A percentile compares a stretch with the other conserved stretches of the same genome.
These are phyloP conservation scores for Leptodactylus fallax DNA, from an alignment of 2,797 vertebrate genomes.

Conservation along the genomic window DNA sequence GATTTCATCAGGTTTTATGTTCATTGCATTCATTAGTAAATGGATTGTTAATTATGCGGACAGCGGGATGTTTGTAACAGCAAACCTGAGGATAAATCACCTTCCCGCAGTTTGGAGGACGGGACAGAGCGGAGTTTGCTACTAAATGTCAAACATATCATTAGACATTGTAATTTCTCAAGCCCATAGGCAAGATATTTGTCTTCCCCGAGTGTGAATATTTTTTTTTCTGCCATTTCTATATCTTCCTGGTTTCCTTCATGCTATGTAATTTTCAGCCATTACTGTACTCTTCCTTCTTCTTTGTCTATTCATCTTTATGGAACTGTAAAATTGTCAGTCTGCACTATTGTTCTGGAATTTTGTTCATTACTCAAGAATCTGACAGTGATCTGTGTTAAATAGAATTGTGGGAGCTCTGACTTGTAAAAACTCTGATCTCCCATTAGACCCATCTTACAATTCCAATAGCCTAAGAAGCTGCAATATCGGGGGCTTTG, in stretches of 20 bases:
- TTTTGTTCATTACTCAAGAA: background rate
- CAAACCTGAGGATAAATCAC: background rate
- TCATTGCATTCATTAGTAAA: background rate
- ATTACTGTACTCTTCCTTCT: background rate
- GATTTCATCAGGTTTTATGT: background rate
- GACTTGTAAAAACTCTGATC: too few species aligned
- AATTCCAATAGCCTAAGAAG: too few species aligned
- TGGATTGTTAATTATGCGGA: constrained; percentile 11
- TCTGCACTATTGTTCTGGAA: background rate
- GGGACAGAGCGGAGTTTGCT: background rate
- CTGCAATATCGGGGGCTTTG: too few species aligned
- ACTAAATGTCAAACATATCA: background rate
- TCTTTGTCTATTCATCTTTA: too few species aligned
- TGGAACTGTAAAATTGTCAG: background rate
- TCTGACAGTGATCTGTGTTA: too few species aligned
- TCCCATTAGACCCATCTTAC: too few species aligned
- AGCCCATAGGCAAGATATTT: background rate
- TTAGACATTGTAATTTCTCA: background rate
- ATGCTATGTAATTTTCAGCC: background rate
- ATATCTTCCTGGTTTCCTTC: background rate
- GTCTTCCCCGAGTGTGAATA: background rate
- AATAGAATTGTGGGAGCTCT: too few species aligned
- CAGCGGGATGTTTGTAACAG: background rate
- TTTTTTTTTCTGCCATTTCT: background rate
- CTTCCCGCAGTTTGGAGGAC: background rate